A percentile compares a stretch with the other conserved stretches of the same genome.
phyloP scores from a whole-genome alignment of 2,797 vertebrate species.

The Anas flavirostris region DNA sequence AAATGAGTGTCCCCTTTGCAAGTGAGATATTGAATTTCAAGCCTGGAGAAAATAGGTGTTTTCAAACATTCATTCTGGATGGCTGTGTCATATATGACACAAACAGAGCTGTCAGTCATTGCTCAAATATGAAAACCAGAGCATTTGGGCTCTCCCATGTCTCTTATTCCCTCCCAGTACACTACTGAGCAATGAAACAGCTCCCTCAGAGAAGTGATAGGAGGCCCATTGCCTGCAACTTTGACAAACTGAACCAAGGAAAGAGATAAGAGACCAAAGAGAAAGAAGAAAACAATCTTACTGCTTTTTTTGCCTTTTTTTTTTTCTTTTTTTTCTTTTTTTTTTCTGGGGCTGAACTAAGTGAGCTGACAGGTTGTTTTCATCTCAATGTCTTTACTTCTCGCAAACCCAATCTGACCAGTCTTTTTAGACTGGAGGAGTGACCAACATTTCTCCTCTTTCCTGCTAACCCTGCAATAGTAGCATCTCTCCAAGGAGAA shows the following conservation, averaged over 20 bases:
- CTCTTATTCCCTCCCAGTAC: not conserved
- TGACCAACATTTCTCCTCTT: not conserved
- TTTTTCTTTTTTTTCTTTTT: not conserved
- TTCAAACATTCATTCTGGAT: constrained; percentile 21
- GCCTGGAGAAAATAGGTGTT: not conserved
- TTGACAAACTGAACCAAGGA: not conserved
- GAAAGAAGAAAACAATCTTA: not conserved
- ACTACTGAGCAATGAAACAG: not conserved
- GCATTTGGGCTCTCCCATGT: not conserved
- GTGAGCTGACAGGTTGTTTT: not conserved
- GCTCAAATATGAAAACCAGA: not conserved
- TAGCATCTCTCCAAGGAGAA: not conserved
- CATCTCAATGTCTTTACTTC: not conserved
- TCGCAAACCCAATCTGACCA: not conserved
- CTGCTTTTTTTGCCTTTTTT: not conserved
- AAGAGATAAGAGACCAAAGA: not conserved
- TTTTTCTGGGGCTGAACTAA: not conserved
- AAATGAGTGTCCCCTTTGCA: not conserved
- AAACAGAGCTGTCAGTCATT: not conserved
- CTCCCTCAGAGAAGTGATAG: not conserved
- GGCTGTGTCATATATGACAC: constrained; percentile 8
- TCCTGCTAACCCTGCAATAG: not conserved
- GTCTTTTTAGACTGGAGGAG: not conserved
- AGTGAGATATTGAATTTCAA: not conserved
- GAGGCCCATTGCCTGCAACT: not conserved